Evolutionary conservation across 2,888 invertebrate species (phyloP).

Genomic region (Cheilosia grossa): DNA sequence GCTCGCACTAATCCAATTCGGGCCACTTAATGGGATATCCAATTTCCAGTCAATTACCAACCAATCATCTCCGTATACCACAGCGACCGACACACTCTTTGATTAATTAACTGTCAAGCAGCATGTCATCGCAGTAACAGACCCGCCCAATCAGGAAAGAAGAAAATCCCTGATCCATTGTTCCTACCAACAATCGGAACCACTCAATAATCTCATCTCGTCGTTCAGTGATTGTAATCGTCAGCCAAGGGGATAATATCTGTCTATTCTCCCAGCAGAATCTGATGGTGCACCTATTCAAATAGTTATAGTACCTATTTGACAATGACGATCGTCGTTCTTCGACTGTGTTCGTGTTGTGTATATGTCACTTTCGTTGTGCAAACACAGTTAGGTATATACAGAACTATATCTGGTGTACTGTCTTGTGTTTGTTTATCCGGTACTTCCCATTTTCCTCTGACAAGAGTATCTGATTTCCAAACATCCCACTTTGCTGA

Average conservation of each 20-base stretch:
- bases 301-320: slow-evolving; percentile 64
- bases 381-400: slow-evolving; percentile 46
- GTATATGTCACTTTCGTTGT: slow-evolving; percentile 24
- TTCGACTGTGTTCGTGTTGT: neutral
- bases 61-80: slow-evolving; percentile 39
- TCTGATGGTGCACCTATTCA: slow-evolving; percentile 45
- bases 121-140: slow-evolving; percentile 58
- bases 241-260: slow-evolving; percentile 58
- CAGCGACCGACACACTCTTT: slow-evolving; percentile 37
- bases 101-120: slow-evolving; percentile 73
- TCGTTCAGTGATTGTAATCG: slow-evolving; percentile 60
- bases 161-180: slow-evolving; percentile 64
- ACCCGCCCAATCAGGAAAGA: slow-evolving; percentile 68
- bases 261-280: slow-evolving; percentile 18
- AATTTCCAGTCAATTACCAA: slow-evolving; percentile 62
- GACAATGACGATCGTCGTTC: slow-evolving; percentile 66
- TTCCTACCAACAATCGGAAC: slow-evolving; percentile 65
- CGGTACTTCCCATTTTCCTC: slow-evolving; percentile 64
- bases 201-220: slow-evolving; percentile 67
- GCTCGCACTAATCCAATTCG: slow-evolving; percentile 26
- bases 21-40: slow-evolving; percentile 55
- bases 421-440: slow-evolving; percentile 71
- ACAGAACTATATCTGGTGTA: slow-evolving; percentile 35
- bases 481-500: slow-evolving; percentile 74
- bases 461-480: slow-evolving; percentile 72